A percentile compares a stretch with the other conserved stretches of the same genome.
phyloP scores from a whole-genome alignment of 2,113 vertebrate species.

The Cyprinodon brontotheroides region DNA sequence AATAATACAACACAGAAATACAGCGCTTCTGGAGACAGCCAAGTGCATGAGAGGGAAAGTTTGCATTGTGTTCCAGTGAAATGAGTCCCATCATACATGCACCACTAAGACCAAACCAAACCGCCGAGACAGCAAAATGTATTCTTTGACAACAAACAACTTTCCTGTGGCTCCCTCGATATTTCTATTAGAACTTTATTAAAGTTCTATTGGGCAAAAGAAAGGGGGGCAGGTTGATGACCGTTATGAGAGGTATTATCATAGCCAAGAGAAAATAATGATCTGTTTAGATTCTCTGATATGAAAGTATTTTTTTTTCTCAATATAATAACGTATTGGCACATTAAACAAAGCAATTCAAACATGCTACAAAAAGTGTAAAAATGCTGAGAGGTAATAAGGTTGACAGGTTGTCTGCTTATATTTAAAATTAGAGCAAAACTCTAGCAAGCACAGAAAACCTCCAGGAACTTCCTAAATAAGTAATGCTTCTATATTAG shows the following conservation, averaged over 20 bases:
- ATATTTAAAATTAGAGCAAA: neutral
- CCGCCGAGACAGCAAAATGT: slow-evolving; percentile 27
- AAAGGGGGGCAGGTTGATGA: too few relatives aligned
- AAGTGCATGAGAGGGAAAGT: slow-evolving; percentile 17
- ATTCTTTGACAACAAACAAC: slow-evolving; percentile 33
- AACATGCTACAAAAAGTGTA: too few relatives aligned
- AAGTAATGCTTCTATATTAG: too few relatives aligned
- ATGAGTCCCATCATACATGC: slow-evolving; percentile 48
- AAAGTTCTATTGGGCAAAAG: slow-evolving; percentile 14
- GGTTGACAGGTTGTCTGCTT: neutral
- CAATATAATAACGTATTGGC: too few relatives aligned
- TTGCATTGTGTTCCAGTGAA: slow-evolving; percentile 22
- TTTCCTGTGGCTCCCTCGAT: slow-evolving; percentile 21
- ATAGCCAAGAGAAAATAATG: neutral
- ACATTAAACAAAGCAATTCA: too few relatives aligned
- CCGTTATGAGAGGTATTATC: neutral
- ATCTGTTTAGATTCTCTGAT: neutral
- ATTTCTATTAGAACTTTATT: slow-evolving; percentile 28
- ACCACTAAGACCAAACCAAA: slow-evolving; percentile 40
- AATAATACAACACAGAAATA: slow-evolving; percentile 70
- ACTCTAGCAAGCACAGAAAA: neutral
- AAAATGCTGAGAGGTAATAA: too few relatives aligned
- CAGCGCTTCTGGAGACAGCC: slow-evolving; percentile 52
- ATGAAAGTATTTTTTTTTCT: too few relatives aligned
- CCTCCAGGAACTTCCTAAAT: neutral